These are phyloP conservation scores for Sarotherodon lohbergeri DNA, from an alignment of 2,113 vertebrate species.

Conservation along the genomic window DNA sequence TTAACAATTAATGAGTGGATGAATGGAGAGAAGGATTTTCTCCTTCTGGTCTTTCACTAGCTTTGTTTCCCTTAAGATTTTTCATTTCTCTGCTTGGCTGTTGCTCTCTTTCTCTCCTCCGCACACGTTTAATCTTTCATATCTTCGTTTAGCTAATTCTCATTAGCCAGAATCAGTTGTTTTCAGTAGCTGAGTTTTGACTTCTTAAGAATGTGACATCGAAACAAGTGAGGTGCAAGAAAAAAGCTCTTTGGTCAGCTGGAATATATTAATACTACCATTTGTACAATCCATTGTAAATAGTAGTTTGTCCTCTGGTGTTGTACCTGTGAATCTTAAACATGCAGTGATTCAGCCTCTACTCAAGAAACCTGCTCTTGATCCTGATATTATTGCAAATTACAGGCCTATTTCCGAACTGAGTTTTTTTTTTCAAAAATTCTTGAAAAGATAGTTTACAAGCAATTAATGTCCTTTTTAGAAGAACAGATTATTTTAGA, in stretches of 20 bases:
- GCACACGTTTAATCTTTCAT: neutral
- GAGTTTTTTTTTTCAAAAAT: fast-evolving
- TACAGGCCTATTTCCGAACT: neutral
- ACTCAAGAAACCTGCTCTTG: neutral
- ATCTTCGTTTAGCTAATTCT: neutral
- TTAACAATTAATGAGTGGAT: neutral
- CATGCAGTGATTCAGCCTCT: neutral
- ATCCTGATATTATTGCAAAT: neutral
- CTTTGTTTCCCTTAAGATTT: neutral
- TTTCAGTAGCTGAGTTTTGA: neutral
- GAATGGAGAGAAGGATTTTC: neutral
- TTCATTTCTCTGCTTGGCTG: neutral
- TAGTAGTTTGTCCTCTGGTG: neutral
- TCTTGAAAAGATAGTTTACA: neutral
- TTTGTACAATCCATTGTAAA: neutral
- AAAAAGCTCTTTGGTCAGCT: neutral
- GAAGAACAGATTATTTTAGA: neutral
- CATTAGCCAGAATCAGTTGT: neutral
- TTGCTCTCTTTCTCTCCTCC: neutral
- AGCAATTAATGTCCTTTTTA: neutral
- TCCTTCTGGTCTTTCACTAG: neutral
- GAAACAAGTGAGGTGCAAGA: neutral
- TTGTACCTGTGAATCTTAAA: neutral
- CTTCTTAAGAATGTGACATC: neutral
- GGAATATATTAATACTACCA: neutral